A percentile compares a stretch with the other conserved stretches of the same genome.
These are phyloP conservation scores for Acropora yongei DNA, from an alignment of 64 coral and sea anemone species.

Conservation along the genomic window DNA sequence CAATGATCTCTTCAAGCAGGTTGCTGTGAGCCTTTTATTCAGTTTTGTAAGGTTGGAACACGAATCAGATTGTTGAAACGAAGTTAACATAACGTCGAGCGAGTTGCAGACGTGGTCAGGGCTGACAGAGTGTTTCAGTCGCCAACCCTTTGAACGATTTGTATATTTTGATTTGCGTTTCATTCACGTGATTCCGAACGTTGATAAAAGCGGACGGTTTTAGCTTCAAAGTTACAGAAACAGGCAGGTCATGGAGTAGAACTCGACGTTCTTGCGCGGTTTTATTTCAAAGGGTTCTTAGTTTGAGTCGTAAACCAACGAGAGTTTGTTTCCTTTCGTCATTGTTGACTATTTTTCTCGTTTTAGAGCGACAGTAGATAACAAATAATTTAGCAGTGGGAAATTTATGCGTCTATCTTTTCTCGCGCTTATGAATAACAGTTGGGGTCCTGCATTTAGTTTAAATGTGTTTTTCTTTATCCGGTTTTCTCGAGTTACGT, in stretches of 20 bases:
- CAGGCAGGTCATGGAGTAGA: neutral
- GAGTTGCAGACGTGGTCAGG: neutral
- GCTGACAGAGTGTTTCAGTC: neutral
- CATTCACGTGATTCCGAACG: constrained; percentile 24
- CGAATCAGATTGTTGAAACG: neutral
- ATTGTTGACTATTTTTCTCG: neutral
- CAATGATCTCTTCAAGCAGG: neutral
- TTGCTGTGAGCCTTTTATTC: neutral
- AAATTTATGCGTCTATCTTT: constrained; percentile 40
- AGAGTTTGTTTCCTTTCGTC: neutral
- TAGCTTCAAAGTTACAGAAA: neutral
- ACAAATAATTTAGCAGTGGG: constrained; percentile 4
- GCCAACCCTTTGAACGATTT: neutral
- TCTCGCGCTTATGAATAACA: neutral
- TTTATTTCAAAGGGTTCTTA: neutral
- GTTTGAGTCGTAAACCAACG: neutral
- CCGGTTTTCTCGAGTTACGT: neutral
- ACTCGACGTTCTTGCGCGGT: neutral
- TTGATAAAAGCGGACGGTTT: neutral
- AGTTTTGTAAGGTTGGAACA: neutral
- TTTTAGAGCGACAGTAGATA: neutral
- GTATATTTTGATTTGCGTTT: neutral
- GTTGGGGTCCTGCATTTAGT: constrained; percentile 12
- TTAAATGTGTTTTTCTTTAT: constrained; percentile 33
- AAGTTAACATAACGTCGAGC: neutral